Evolutionary conservation across 2,113 vertebrate genomes (phyloP), one percentile per base, ranked within the genome.

Genomic region (Canis aureus): DNA sequence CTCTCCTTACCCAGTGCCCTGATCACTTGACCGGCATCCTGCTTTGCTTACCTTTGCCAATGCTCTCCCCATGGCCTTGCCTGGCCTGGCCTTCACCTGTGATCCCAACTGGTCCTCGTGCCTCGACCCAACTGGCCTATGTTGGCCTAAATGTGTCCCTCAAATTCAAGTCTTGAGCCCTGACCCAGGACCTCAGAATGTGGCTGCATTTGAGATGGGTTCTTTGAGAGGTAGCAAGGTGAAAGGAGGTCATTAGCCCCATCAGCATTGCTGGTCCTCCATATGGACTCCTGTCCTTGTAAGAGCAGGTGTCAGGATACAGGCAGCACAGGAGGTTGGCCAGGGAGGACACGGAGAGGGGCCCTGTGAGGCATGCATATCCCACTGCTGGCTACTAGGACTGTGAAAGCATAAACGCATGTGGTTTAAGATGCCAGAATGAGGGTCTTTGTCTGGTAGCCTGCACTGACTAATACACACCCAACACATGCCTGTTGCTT

Each of bases 331-430:
- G 69, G 32, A 17, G 10, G n/a, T 19, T 0, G 23, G 11, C 25
- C 23, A 29, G 43, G 35, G 35, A 76, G 73, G 29, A n/a, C 73
- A 11, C 19, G 13, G 29, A 23, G 20, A 84, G 64, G 38, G 51
- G 32, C 43, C 43, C 35, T 3, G 10, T 2, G 2, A 17, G 5
- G 23, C 85, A 15, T 8, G 66, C 8, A 1, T 11, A 17, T 35
- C 73, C 15, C n/a, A 38, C 73, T 49, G 73, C 71, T 3, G 12
- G 38, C 38, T 25, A 13, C 71, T 38, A 15, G 35, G 22, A 7
- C 43, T 22, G 35, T 12, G 35, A 12, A 43, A 23, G 3, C 35
- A 13, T 22, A 20, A 25, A 7, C 1, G 0, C 22, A 0, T 23
- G 22, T 25, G 38, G 38, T 15, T 7, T 17, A 12, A 43, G 22